Conservation (phyloP, 2,113 vertebrate species). For the Tragelaphus strepsiceros region DNA sequence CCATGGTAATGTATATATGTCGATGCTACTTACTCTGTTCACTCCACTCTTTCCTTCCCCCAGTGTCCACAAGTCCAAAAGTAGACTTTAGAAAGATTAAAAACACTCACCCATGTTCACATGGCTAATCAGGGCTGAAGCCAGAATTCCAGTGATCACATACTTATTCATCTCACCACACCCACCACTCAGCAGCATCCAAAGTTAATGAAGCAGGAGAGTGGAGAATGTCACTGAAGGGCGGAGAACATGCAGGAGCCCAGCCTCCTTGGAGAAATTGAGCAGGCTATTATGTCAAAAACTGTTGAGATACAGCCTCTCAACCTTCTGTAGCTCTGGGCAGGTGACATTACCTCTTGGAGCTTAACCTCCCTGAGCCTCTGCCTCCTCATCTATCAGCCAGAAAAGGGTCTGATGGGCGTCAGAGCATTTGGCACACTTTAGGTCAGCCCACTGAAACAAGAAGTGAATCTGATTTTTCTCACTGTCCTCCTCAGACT, state of each 20-base stretch:
- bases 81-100: not conserved
- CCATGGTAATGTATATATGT: not conserved
- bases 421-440: not conserved
- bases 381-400: not conserved
- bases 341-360: not conserved
- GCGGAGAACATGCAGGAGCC: not conserved
- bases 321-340: no score
- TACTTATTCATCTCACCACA: not conserved
- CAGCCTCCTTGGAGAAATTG: not conserved
- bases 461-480: not conserved
- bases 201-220: not conserved
- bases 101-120: not conserved
- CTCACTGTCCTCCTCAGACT: not conserved
- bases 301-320: not conserved
- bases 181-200: not conserved
- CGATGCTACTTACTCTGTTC: not conserved
- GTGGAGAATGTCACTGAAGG: not conserved
- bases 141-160: not conserved
- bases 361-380: no score
- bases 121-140: not conserved
- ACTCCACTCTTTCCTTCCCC: not conserved
- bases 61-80: not conserved
- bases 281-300: not conserved
- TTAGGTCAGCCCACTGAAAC: not conserved
- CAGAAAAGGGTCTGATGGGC: no score